phyloP scores from a whole-genome alignment of 2,113 vertebrate genomes.

The Neogobius melanostomus region DNA sequence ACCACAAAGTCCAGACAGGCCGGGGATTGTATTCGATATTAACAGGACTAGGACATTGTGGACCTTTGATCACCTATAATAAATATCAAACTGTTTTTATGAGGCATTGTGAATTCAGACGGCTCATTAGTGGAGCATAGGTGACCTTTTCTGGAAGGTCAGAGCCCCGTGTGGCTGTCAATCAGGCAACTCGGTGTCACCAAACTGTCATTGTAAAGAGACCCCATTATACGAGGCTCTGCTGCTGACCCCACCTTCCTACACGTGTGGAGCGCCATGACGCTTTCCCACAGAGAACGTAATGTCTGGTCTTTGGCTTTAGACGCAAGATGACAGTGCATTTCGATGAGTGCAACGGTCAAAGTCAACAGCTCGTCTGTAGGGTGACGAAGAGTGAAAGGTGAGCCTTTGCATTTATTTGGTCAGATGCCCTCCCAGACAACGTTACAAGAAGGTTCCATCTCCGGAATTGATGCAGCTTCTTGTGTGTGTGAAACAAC shows the following conservation, averaged over 20 bases:
- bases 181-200: conserved; percentile 56
- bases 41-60: not conserved
- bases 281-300: conserved; percentile 5
- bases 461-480: no score
- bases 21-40: no score
- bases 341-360: no score
- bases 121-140: conserved; percentile 75
- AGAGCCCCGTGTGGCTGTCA: conserved; percentile 73
- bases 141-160: conserved; percentile 80
- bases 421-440: no score
- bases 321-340: not conserved
- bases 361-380: no score
- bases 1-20: no score
- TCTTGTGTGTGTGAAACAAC: no score
- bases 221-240: conserved; percentile 59
- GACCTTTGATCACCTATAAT: not conserved
- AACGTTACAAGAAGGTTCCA: no score
- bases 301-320: not conserved
- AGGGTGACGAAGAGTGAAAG: no score
- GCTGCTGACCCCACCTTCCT: conserved; percentile 43
- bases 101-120: conserved; percentile 51
- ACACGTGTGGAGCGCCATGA: conserved; percentile 12
- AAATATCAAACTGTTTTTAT: not conserved
- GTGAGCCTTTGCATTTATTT: no score
- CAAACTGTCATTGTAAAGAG: conserved; percentile 51